Conservation (phyloP, 2,113 vertebrate genomes). For the Xyliphius kryptos region DNA sequence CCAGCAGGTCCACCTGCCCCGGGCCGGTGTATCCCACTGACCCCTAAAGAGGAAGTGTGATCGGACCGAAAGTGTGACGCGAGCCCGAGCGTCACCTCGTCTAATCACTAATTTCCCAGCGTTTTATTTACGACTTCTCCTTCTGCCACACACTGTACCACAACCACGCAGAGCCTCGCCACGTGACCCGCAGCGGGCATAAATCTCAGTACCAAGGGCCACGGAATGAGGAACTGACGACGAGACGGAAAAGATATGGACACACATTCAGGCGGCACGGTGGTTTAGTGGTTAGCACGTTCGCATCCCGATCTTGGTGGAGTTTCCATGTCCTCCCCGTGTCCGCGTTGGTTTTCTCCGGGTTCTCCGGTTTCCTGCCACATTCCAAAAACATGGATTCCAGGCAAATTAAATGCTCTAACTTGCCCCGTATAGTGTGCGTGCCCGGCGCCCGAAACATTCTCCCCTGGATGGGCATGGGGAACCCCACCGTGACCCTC, state of each 20-base stretch:
- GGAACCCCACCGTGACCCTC: too few relatives aligned
- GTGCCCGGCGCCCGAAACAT: too few relatives aligned
- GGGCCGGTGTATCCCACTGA: background rate
- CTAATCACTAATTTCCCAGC: conserved; percentile 39
- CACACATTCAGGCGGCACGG: too few relatives aligned
- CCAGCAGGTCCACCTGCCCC: conserved; percentile 24
- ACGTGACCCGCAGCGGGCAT: conserved; percentile 44
- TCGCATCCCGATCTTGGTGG: too few relatives aligned
- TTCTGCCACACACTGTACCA: conserved; percentile 26
- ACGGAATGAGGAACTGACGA: conserved; percentile 8
- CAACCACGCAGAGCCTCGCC: conserved; percentile 45
- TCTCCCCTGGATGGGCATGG: too few relatives aligned
- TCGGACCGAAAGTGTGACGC: background rate
- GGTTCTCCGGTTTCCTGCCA: too few relatives aligned
- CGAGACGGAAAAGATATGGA: conserved; percentile 4
- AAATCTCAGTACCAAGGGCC: conserved; percentile 47
- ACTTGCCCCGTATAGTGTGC: too few relatives aligned
- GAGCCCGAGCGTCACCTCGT: background rate
- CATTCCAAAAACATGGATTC: too few relatives aligned
- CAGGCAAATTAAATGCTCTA: too few relatives aligned
- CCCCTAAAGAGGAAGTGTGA: background rate
- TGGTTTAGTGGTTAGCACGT: too few relatives aligned
- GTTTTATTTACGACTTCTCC: conserved; percentile 43
- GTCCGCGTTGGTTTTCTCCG: too few relatives aligned
- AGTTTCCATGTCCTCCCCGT: too few relatives aligned